Evolutionary conservation across 2,797 vertebrate species (phyloP), one percentile per base, ranked within the genome.

Genomic region (Acipenser ruthenus): DNA sequence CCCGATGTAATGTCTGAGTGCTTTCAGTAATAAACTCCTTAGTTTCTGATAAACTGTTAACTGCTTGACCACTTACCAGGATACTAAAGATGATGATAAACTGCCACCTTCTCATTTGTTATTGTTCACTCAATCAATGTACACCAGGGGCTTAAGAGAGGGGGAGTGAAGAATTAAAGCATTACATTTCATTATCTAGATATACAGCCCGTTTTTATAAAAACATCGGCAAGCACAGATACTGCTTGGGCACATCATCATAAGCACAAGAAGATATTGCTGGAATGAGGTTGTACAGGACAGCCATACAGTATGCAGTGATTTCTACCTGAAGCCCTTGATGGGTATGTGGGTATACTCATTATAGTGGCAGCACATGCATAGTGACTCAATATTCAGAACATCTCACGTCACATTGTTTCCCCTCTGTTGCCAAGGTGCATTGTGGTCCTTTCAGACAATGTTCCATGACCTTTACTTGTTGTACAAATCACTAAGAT

Each of bases 71-170:
- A 55, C 9, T 58, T 11, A 58, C 55, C 15, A 13, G 55, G n/a
- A 58, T 58, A 58, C 55, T 58, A 58, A 58, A 58, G n/a, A n/a
- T n/a, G 7, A n/a, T 58, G 59, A 66, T 62, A 62, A 65, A 66
- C 50, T 62, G 50, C 23, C 47, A 62, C 49, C 51, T 66, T 53
- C 60, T 63, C 51, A 37, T 60, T 62, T 64, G 56, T 63, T 51
- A 63, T 66, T 49, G 60, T 51, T 13, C 11, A 58, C 66, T 70
- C 52, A 66, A 63, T 70, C 68, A 63, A 58, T 50, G 49, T 63
- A 15, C 5, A 58, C 7, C 15, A 53, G 58, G 59, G 65, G 12
- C 50, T 49, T 37, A 23, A 47, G 64, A 50, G 8, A 58, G 55
- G 12, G 10, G 13, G 47, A 10, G 55, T 37, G 55, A 18, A n/a